Evolutionary conservation across 2,113 vertebrate species (phyloP).

Genomic region (Sturnus vulgaris): DNA sequence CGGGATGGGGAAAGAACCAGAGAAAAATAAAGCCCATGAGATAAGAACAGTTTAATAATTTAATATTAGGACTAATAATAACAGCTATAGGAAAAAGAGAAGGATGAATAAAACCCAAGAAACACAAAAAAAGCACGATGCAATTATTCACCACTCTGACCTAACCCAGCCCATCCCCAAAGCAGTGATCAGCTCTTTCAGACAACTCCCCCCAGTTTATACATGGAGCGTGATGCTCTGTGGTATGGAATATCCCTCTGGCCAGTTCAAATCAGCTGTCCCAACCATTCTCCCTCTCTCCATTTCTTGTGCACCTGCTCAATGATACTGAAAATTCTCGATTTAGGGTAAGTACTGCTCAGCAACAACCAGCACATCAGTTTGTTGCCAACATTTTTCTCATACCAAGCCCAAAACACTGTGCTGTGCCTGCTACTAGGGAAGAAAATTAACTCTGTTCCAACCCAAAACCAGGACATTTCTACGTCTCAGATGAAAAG

Average conservation of each 20-base stretch:
- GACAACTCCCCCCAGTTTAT: neutral
- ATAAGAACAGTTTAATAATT: neutral
- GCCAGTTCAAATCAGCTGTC: neutral
- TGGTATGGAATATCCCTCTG: neutral
- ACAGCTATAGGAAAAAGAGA: neutral
- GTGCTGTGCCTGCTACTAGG: no score
- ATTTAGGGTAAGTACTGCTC: neutral
- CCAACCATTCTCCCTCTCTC: neutral
- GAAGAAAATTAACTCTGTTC: neutral
- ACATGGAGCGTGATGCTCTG: accelerated
- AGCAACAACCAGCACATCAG: neutral
- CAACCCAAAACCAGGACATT: neutral
- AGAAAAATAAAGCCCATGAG: neutral
- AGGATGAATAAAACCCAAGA: neutral
- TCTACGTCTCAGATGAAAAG: neutral
- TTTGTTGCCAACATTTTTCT: neutral
- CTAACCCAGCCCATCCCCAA: neutral
- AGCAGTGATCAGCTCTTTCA: neutral
- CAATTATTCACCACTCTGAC: neutral
- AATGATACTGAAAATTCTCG: neutral
- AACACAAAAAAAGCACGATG: neutral
- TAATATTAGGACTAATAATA: neutral
- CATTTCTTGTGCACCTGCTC: neutral
- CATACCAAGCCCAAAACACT: neutral
- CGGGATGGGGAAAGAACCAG: neutral